These are phyloP conservation scores for Orthonyx spaldingii DNA, from an alignment of 2,113 vertebrate genomes.

Conservation along the genomic window DNA sequence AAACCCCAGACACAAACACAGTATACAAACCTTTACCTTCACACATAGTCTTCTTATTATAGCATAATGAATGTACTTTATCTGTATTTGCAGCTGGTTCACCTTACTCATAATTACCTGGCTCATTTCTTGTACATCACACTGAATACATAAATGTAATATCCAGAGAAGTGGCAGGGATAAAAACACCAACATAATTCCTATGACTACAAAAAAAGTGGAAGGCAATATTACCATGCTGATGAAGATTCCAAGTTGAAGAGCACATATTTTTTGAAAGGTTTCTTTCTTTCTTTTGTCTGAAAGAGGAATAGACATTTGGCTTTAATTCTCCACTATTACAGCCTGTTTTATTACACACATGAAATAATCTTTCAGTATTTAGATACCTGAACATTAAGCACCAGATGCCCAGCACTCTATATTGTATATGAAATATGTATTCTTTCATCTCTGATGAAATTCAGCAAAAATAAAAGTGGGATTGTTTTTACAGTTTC, in stretches of 20 bases:
- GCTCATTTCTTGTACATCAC: conserved; percentile 14
- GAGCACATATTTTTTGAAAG: background rate
- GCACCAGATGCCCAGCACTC: background rate
- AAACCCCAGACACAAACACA: background rate
- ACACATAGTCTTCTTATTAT: background rate
- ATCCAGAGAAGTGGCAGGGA: background rate
- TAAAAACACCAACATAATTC: background rate
- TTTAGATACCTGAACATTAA: background rate
- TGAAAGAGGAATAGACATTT: background rate
- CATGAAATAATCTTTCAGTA: background rate
- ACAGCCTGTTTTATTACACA: background rate
- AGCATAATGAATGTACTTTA: background rate
- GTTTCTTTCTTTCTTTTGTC: background rate
- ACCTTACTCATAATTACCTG: conserved; percentile 9
- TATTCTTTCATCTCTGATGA: background rate
- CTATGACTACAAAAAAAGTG: background rate
- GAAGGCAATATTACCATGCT: background rate
- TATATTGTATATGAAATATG: background rate
- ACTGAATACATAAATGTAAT: background rate
- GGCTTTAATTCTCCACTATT: background rate
- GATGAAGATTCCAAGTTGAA: background rate
- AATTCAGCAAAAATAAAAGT: background rate
- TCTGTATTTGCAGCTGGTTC: conserved; percentile 42
- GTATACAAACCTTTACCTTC: background rate
- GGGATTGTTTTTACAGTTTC: background rate